These are phyloP conservation scores for Epizoanthus rinbou DNA, from an alignment of 92 coral and sea anemone genomes.

Conservation along the genomic window DNA sequence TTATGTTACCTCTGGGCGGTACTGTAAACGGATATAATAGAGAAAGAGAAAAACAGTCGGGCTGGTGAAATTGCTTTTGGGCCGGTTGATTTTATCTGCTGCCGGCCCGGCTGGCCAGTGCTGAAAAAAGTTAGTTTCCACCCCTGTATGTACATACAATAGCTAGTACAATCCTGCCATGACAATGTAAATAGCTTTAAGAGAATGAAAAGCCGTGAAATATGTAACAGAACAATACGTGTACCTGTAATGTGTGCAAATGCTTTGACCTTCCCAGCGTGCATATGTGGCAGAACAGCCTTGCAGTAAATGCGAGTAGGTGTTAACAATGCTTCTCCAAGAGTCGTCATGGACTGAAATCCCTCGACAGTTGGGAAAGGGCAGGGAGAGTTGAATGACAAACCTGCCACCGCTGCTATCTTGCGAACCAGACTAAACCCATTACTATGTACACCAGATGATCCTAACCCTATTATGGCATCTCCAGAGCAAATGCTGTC, in stretches of 20 bases:
- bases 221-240: not conserved
- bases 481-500: constrained; percentile 75
- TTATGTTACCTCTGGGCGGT: no score
- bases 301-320: constrained; percentile 89
- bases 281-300: constrained; percentile 82
- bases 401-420: constrained; percentile 60
- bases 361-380: constrained; percentile 85
- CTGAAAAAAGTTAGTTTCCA: no score
- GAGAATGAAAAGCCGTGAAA: not conserved
- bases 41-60: no score
- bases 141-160: no score
- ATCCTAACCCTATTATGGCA: constrained; percentile 82
- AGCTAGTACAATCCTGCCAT: no score
- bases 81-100: no score
- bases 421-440: constrained; percentile 93
- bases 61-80: no score
- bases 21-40: no score
- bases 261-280: constrained; percentile 81
- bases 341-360: constrained; percentile 56
- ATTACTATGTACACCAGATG: constrained; percentile 95
- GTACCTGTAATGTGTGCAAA: constrained; percentile 97
- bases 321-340: constrained; percentile 79
- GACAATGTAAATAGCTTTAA: no score
- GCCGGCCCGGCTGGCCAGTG: no score
- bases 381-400: constrained; percentile 69